A percentile compares a stretch with the other conserved stretches of the same genome.
Conservation (phyloP, 2,888 invertebrate genomes). For the Zootermopsis nevadensis region DNA sequence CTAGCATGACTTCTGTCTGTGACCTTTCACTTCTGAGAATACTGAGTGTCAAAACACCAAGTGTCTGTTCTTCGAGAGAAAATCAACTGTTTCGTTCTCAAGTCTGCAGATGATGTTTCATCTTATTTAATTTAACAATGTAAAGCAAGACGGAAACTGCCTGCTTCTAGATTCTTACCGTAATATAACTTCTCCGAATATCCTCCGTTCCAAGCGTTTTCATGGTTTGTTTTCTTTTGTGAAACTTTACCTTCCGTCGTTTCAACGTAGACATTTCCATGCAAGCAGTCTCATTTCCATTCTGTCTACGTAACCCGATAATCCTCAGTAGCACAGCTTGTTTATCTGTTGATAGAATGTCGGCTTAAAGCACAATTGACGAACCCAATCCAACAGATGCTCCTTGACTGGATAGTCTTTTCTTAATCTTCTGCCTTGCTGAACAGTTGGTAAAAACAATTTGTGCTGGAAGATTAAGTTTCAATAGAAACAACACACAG, state of each 20-base stretch:
- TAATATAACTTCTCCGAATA: neutral
- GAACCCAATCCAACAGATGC: neutral
- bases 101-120: too few relatives aligned
- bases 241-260: neutral
- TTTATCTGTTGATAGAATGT: neutral
- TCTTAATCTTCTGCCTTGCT: neutral
- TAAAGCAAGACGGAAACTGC: too few relatives aligned
- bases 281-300: neutral
- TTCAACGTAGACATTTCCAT: neutral
- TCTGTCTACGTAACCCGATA: neutral
- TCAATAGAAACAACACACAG: neutral
- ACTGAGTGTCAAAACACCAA: too few relatives aligned
- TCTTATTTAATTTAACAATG: too few relatives aligned
- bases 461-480: neutral
- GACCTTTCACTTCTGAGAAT: too few relatives aligned
- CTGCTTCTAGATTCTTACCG: too few relatives aligned
- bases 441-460: neutral
- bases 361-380: neutral
- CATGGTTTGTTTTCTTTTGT: neutral
- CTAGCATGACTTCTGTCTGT: too few relatives aligned
- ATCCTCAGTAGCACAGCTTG: neutral
- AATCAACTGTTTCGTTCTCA: too few relatives aligned
- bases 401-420: neutral
- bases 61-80: too few relatives aligned
- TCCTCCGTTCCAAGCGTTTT: neutral